Conservation (phyloP, 2,113 vertebrate species). For the Macaca nemestrina region DNA sequence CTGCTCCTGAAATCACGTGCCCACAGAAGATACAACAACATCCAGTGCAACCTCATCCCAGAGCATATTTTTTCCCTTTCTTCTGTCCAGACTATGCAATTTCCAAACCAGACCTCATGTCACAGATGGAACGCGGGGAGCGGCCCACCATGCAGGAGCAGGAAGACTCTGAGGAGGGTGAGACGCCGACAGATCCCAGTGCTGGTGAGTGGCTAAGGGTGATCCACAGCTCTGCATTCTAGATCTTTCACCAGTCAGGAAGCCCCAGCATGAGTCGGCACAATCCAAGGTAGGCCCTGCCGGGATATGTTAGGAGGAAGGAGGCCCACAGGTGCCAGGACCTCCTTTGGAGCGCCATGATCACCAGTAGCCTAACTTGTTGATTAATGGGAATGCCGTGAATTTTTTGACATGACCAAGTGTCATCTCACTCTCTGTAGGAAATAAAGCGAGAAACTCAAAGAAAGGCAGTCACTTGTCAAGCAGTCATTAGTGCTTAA, state of each 20-base stretch:
- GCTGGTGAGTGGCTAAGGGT: conserved; percentile 78
- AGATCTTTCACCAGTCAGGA: neutral
- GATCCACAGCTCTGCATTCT: neutral
- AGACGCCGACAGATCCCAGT: conserved; percentile 81
- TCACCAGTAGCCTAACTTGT: neutral
- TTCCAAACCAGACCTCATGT: conserved; percentile 86
- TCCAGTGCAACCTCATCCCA: neutral
- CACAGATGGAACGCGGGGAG: conserved; percentile 84
- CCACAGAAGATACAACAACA: neutral
- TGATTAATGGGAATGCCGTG: neutral
- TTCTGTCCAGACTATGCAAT: conserved; percentile 86
- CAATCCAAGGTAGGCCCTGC: neutral
- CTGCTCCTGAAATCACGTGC: neutral
- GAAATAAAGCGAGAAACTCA: neutral
- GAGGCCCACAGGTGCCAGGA: neutral
- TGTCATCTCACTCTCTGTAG: neutral
- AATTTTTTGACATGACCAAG: neutral
- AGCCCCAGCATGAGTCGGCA: neutral
- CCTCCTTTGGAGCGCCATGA: neutral
- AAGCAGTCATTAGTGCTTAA: neutral
- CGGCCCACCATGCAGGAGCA: conserved; percentile 75
- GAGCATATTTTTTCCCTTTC: neutral
- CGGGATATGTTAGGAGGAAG: neutral
- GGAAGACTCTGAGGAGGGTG: conserved; percentile 85
- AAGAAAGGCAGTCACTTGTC: neutral